A percentile compares a stretch with the other conserved stretches of the same genome.
phyloP scores from a whole-genome alignment of 2,113 vertebrate species.

The Rhynchomys soricoides region DNA sequence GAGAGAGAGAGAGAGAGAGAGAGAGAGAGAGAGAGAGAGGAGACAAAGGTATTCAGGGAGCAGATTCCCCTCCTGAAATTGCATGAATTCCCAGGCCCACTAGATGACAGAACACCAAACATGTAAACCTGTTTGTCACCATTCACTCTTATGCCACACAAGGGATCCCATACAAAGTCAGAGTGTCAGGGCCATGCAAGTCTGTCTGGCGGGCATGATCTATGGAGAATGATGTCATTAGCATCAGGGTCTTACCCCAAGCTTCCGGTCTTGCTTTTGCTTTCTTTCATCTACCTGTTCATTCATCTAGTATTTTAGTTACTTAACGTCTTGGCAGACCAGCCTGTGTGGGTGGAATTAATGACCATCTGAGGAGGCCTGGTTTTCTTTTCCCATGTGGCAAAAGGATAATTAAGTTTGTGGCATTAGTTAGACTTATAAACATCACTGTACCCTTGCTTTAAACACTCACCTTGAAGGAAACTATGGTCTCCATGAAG shows the following conservation, averaged over 20 bases:
- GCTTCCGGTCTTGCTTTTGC: not conserved
- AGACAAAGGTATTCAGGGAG: not conserved
- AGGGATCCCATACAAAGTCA: not conserved
- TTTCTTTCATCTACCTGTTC: not conserved
- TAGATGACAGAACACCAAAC: not conserved
- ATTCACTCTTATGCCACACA: not conserved
- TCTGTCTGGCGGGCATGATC: not conserved
- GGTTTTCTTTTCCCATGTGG: not conserved
- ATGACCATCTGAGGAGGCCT: not conserved
- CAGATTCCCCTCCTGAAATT: not conserved
- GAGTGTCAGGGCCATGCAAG: not conserved
- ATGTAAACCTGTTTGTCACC: not conserved
- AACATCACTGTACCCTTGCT: not conserved
- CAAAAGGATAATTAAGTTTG: conserved; percentile 8
- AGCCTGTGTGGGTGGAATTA: not conserved
- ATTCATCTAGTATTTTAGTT: not conserved
- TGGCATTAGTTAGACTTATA: conserved; percentile 3
- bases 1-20: not conserved
- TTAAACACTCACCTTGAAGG: not conserved
- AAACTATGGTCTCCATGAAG: not conserved
- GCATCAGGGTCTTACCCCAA: not conserved
- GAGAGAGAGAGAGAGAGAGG: not conserved
- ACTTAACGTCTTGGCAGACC: not conserved
- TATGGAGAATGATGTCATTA: not conserved
- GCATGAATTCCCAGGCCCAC: too few species aligned